Evolutionary conservation across 1,140 invertebrate species (phyloP).

Genomic region (Macrosteles quadrilineatus): DNA sequence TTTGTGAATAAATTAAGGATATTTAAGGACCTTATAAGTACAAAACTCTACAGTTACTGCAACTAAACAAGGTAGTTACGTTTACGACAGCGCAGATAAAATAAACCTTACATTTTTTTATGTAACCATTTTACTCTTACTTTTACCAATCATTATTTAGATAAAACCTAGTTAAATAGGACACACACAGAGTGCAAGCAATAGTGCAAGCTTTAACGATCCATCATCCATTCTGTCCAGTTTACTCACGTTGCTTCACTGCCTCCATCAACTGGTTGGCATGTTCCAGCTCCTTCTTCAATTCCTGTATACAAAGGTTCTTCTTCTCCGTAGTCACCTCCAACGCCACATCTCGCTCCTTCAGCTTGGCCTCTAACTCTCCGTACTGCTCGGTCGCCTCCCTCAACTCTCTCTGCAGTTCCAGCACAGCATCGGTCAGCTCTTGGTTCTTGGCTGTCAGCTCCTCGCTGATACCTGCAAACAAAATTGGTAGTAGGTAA

Average conservation of each 20-base stretch:
- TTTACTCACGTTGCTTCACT: conserved; percentile 65
- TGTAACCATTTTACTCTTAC: too few relatives aligned
- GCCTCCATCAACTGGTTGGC: conserved; percentile 78
- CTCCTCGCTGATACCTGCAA: conserved; percentile 65
- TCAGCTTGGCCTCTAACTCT: conserved; percentile 70
- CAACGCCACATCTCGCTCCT: conserved; percentile 58
- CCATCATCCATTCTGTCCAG: not conserved
- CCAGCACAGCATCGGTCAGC: conserved; percentile 72
- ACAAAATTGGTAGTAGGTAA: too few relatives aligned
- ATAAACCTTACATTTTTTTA: too few relatives aligned
- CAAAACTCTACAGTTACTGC: too few relatives aligned
- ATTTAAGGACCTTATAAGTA: too few relatives aligned
- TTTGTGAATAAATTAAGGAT: too few relatives aligned
- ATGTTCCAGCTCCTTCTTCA: conserved; percentile 75
- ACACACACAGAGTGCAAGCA: too few relatives aligned
- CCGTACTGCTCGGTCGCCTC: conserved; percentile 78
- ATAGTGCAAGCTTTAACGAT: too few relatives aligned
- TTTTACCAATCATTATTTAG: too few relatives aligned
- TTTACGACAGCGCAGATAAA: too few relatives aligned
- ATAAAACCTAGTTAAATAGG: too few relatives aligned
- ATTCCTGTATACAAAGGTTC: conserved; percentile 67
- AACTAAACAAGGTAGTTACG: too few relatives aligned
- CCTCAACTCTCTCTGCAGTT: conserved; percentile 75
- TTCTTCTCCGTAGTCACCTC: conserved; percentile 62
- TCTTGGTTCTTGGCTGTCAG: conserved; percentile 74